Evolutionary conservation across 2,797 vertebrate genomes (phyloP).

Genomic region (Lepidocolaptes lacrymiger): DNA sequence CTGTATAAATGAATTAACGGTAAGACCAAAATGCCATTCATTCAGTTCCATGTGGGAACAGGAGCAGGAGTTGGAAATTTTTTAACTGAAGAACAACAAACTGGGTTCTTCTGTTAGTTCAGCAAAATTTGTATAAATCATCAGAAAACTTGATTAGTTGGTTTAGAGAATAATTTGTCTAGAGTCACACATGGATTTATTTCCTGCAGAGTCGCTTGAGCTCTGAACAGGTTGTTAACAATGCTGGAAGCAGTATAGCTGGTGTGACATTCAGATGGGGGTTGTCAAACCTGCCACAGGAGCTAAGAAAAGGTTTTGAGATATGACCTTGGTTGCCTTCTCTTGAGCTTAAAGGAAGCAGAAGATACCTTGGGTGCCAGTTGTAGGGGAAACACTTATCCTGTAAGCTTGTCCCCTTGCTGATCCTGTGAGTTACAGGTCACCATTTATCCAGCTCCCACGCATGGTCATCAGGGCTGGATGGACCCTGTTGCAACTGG

Average conservation of each 20-base stretch:
- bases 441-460: background rate
- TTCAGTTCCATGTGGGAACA: background rate
- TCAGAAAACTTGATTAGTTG: background rate
- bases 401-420: background rate
- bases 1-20: constrained; percentile 97
- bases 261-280: background rate
- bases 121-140: background rate
- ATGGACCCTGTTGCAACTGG: background rate
- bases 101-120: background rate
- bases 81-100: background rate
- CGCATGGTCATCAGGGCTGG: background rate
- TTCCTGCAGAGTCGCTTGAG: background rate
- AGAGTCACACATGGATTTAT: rapidly evolving
- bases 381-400: background rate
- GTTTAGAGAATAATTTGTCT: background rate
- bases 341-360: background rate
- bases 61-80: background rate
- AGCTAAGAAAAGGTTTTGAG: background rate
- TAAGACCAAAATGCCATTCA: constrained; percentile 40
- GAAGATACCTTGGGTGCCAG: background rate
- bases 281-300: background rate
- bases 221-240: background rate
- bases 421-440: background rate
- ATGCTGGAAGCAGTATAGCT: background rate
- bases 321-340: background rate